Evolutionary conservation across 92 coral and sea anemone genomes (phyloP).

Genomic region (Pocillopora grandis): DNA sequence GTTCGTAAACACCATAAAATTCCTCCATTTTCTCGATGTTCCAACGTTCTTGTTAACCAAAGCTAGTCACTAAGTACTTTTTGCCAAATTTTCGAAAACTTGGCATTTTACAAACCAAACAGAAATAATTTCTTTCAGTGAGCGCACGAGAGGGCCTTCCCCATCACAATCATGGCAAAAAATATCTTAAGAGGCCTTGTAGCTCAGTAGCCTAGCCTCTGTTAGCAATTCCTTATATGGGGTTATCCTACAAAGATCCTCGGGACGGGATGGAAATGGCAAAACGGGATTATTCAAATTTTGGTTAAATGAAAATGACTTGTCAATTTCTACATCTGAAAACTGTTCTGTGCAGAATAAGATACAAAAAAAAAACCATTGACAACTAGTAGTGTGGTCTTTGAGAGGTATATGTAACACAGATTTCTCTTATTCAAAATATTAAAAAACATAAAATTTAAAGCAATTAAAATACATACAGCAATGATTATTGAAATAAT

Average conservation of each 20-base stretch:
- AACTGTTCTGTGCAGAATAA: no score
- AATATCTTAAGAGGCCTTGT: slow-evolving; percentile 16
- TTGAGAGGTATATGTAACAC: no score
- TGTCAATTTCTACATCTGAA: no score
- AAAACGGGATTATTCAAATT: no score
- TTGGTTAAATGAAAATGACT: no score
- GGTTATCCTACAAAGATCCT: background rate
- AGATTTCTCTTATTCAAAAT: no score
- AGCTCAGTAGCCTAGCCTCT: slow-evolving; percentile 43
- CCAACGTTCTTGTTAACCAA: background rate
- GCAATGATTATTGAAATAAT: no score
- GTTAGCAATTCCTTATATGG: slow-evolving; percentile 33
- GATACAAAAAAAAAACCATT: no score
- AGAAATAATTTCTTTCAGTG: slow-evolving; percentile 8
- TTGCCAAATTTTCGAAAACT: background rate
- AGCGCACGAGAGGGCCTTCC: background rate
- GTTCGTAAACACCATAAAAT: background rate
- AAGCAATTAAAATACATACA: no score
- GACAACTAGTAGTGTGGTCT: no score
- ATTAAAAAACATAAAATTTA: no score
- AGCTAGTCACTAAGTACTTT: background rate
- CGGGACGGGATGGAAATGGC: slow-evolving; percentile 2
- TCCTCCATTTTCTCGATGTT: background rate
- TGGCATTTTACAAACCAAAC: background rate
- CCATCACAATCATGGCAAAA: slow-evolving; percentile 8